Evolutionary conservation across 2,888 invertebrate genomes (phyloP).

Genomic region (Neocrepidodera transversa): DNA sequence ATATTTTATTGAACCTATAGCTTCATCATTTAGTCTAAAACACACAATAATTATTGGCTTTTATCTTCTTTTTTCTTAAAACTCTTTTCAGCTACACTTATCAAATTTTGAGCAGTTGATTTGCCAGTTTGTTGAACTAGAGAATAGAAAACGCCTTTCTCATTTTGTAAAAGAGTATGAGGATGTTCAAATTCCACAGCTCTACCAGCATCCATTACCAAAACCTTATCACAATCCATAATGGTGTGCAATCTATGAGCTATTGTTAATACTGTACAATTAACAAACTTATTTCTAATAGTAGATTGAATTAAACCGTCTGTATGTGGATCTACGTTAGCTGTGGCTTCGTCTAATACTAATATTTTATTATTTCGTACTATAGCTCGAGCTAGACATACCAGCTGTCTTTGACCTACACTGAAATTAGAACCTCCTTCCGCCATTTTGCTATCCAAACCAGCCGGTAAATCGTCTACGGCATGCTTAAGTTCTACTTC

Average conservation of each 20-base stretch:
- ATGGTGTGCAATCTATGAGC: constrained; percentile 85
- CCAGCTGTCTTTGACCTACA: constrained; percentile 68
- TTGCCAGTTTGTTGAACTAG: constrained; percentile 74
- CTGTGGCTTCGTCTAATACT: constrained; percentile 75
- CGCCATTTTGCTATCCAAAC: constrained; percentile 73
- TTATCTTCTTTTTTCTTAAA: too few species aligned
- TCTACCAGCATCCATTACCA: constrained; percentile 81
- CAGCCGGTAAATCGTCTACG: constrained; percentile 61
- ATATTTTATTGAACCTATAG: too few species aligned
- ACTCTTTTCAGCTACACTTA: constrained; percentile 43
- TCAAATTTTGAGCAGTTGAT: constrained; percentile 48
- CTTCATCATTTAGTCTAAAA: too few species aligned
- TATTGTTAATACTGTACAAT: constrained; percentile 84
- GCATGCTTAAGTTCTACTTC: constrained; percentile 78
- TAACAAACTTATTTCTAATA: constrained; percentile 74
- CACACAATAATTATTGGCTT: too few species aligned
- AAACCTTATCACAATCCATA: constrained; percentile 83
- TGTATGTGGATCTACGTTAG: constrained; percentile 81
- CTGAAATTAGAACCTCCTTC: constrained; percentile 68
- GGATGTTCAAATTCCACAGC: constrained; percentile 82
- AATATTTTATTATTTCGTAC: constrained; percentile 58
- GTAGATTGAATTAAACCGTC: constrained; percentile 79
- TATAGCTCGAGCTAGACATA: constrained; percentile 72
- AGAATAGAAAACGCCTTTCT: constrained; percentile 49
- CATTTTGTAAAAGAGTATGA: constrained; percentile 65